These are phyloP conservation scores for Myiopsitta monachus DNA, from an alignment of 2,113 vertebrate species.

Conservation along the genomic window DNA sequence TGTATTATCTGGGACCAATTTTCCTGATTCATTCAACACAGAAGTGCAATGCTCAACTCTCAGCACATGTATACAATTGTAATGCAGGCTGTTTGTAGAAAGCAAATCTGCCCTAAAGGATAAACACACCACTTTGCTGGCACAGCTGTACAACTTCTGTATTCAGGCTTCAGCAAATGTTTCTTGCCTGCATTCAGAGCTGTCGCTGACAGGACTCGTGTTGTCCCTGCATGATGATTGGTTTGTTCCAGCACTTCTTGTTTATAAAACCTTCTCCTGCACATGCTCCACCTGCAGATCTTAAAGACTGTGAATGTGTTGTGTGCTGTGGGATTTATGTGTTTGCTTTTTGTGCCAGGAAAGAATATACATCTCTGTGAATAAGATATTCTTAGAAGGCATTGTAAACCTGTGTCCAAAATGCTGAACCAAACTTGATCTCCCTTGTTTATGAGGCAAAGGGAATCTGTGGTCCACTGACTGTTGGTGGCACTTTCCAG, in stretches of 20 bases:
- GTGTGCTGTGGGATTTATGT: conserved; percentile 36
- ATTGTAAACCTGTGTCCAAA: neutral
- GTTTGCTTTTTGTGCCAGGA: conserved; percentile 25
- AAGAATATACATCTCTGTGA: neutral
- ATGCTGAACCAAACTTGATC: neutral
- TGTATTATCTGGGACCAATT: neutral
- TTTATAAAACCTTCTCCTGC: conserved; percentile 19
- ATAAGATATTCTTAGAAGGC: neutral
- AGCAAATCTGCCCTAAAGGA: conserved; percentile 58
- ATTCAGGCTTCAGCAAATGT: conserved; percentile 49
- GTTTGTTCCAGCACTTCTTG: conserved; percentile 14
- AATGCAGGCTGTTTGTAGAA: conserved; percentile 59
- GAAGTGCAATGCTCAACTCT: conserved; percentile 7
- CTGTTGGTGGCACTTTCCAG: neutral
- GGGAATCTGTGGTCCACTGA: neutral
- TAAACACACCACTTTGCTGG: conserved; percentile 53
- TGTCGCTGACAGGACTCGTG: conserved; percentile 15
- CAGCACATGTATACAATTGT: neutral
- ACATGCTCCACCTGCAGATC: conserved; percentile 53
- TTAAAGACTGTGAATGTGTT: conserved; percentile 24
- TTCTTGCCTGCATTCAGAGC: conserved; percentile 46
- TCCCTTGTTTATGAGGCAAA: neutral
- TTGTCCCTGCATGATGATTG: neutral
- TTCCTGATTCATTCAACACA: neutral
- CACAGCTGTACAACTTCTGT: conserved; percentile 55